These are phyloP conservation scores for Agrilus cyanescens DNA, from an alignment of 2,888 invertebrate species.

Conservation along the genomic window DNA sequence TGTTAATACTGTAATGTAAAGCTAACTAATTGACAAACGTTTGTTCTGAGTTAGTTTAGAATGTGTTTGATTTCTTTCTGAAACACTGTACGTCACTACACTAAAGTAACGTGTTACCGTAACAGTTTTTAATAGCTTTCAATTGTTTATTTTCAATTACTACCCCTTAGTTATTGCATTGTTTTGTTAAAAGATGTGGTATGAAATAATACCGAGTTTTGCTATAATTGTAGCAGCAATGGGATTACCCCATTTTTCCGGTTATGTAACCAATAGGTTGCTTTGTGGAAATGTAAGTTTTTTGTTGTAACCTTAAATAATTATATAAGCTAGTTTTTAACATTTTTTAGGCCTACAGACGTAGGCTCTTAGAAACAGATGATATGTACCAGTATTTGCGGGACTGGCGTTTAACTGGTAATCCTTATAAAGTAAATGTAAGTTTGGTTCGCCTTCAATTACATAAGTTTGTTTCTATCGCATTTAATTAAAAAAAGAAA, in stretches of 20 bases:
- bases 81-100: too few species aligned
- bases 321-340: slow-evolving; percentile 5
- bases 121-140: too few species aligned
- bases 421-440: slow-evolving; percentile 45
- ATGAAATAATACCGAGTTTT: slow-evolving; percentile 55
- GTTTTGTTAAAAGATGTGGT: slow-evolving; percentile 47
- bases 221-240: slow-evolving; percentile 47
- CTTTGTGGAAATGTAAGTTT: slow-evolving; percentile 41
- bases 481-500: too few species aligned
- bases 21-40: too few species aligned
- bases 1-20: too few species aligned
- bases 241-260: slow-evolving; percentile 48
- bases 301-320: slow-evolving; percentile 1
- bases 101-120: too few species aligned
- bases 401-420: slow-evolving; percentile 46
- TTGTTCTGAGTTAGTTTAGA: too few species aligned
- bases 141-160: too few species aligned
- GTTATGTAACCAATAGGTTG: slow-evolving; percentile 51
- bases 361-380: slow-evolving; percentile 40
- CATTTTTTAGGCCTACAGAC: slow-evolving; percentile 33
- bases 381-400: slow-evolving; percentile 47
- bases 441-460: background rate
- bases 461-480: too few species aligned
- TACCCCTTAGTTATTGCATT: too few species aligned
- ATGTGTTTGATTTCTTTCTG: too few species aligned